phyloP scores from a whole-genome alignment of 2,113 vertebrate species.

The Pseudonaja textilis region DNA sequence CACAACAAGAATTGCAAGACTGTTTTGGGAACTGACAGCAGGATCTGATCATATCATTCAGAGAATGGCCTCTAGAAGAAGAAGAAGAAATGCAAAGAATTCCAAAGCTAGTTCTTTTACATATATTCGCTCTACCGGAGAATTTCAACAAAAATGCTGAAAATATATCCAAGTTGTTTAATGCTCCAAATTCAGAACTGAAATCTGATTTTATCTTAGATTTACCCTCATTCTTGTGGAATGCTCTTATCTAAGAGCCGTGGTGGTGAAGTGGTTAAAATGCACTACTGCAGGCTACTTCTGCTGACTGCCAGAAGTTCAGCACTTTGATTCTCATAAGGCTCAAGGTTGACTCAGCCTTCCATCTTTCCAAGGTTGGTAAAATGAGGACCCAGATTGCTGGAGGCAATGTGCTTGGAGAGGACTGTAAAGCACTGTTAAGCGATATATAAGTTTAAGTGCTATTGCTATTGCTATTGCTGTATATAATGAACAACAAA shows the following conservation, averaged over 20 bases:
- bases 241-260: neutral
- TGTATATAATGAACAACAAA: too few species aligned
- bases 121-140: neutral
- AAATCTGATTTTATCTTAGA: neutral
- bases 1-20: neutral
- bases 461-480: too few species aligned
- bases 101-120: neutral
- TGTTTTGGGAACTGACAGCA: neutral
- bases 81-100: neutral
- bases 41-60: neutral
- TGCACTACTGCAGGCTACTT: too few species aligned
- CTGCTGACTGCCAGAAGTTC: too few species aligned
- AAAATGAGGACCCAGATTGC: too few species aligned
- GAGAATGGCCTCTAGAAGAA: neutral
- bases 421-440: too few species aligned
- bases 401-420: too few species aligned
- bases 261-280: too few species aligned
- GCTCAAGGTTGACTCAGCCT: too few species aligned
- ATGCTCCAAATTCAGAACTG: neutral
- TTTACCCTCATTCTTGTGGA: neutral
- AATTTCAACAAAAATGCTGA: neutral
- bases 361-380: too few species aligned
- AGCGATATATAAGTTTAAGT: too few species aligned
- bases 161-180: neutral
- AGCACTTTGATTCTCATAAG: too few species aligned